Evolutionary conservation across 2,113 vertebrate species (phyloP).

Genomic region (Chaetodon auriga): DNA sequence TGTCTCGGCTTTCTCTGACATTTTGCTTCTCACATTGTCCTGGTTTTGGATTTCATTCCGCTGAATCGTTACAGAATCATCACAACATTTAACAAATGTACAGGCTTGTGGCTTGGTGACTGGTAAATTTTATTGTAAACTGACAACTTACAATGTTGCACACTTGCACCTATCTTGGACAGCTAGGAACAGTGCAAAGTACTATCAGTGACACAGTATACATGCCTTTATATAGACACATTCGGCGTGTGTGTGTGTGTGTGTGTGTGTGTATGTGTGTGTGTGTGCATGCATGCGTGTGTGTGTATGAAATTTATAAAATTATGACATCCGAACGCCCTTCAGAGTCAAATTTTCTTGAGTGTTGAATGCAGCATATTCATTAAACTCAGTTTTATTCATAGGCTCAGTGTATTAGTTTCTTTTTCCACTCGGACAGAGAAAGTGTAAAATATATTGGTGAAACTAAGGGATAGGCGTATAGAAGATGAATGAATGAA

Average conservation of each 20-base stretch:
- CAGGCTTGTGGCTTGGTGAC: not conserved
- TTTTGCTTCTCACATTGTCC: not conserved
- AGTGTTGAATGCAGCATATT: not conserved
- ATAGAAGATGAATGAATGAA: too few relatives aligned
- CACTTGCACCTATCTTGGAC: not conserved
- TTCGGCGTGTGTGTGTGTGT: too few relatives aligned
- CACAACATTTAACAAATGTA: not conserved
- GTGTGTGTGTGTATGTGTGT: too few relatives aligned
- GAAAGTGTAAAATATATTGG: conserved; percentile 8
- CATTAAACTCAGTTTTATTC: not conserved
- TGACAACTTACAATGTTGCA: not conserved
- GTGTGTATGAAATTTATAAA: too few relatives aligned
- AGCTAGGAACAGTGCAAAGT: not conserved
- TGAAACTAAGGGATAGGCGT: too few relatives aligned
- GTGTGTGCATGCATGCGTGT: too few relatives aligned
- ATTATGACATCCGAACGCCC: too few relatives aligned
- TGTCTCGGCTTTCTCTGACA: not conserved
- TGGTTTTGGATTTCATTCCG: not conserved
- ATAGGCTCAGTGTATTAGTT: not conserved
- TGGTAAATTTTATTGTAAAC: not conserved
- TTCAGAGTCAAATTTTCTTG: not conserved
- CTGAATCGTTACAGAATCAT: not conserved
- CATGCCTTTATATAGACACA: not conserved
- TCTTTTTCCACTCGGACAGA: not conserved
- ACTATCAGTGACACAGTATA: not conserved